Percentiles rank a stretch among this genome's conserved stretches.
phyloP scores from a whole-genome alignment of 1,140 invertebrate species.

The Zaprionus camerounensis region DNA sequence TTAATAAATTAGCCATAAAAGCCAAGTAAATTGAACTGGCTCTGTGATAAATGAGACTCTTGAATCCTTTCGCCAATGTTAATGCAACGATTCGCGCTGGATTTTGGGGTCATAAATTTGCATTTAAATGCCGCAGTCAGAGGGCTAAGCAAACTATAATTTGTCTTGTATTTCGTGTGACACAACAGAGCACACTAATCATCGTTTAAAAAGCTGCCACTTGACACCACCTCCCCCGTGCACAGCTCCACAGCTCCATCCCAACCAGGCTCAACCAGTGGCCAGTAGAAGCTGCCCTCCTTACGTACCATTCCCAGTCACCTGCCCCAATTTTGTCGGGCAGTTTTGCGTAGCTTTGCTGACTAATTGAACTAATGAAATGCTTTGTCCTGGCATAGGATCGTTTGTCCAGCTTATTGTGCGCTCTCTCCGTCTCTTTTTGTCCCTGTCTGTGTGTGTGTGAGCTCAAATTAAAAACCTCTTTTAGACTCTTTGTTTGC shows the following conservation, averaged over 20 bases:
- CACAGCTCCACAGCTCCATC: too few relatives aligned
- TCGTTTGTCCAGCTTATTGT: conserved; percentile 40
- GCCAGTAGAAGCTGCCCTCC: neutral
- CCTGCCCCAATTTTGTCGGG: conserved; percentile 46
- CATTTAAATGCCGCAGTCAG: conserved; percentile 55
- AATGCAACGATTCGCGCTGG: conserved; percentile 23
- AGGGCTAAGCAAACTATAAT: conserved; percentile 66
- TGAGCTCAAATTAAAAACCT: conserved; percentile 68
- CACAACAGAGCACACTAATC: conserved; percentile 67
- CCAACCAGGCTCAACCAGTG: too few relatives aligned
- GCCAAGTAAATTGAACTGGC: conserved; percentile 5
- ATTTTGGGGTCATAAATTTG: conserved; percentile 62
- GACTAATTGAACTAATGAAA: conserved; percentile 80
- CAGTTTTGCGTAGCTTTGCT: conserved; percentile 34
- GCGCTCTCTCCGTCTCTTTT: neutral
- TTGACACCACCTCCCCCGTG: conserved; percentile 36
- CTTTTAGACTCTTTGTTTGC: conserved; percentile 61
- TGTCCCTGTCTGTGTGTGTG: conserved; percentile 24
- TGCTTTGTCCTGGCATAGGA: conserved; percentile 45
- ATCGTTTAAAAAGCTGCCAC: conserved; percentile 72
- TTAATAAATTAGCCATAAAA: conserved; percentile 21
- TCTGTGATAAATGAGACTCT: neutral
- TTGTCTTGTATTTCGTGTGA: conserved; percentile 68
- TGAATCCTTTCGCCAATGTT: conserved; percentile 34
- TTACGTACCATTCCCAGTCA: conserved; percentile 16